Evolutionary conservation across 2,113 vertebrate species (phyloP), one percentile per base, ranked within the genome.

Genomic region (Pipra filicauda): DNA sequence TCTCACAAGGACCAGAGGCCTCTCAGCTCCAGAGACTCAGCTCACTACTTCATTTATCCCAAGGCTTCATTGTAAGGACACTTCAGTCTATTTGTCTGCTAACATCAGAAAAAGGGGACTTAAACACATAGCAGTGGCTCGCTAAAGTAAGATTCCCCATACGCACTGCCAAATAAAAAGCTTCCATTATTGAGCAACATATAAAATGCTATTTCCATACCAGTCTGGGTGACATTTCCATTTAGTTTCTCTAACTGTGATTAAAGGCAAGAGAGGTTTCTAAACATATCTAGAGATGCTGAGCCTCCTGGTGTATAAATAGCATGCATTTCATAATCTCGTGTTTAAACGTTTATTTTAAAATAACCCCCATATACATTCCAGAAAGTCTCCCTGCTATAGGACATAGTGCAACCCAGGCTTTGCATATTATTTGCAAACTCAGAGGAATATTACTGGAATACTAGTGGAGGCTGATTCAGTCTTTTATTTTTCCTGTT

Each of bases 271-370:
- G 93, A 93, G 94, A 96, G 93, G 87, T 95, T 97, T 97, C 97
- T 97, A 98, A 97, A 97, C 97, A 97, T 97, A 97, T 96, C 96
- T 93, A 86, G 96, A 96, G 96, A 97, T 91, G 95, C 91, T 95
- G 94, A 96, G 95, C 88, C 95, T 97, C 73, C 67, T 69, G 86
- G 93, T 91, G 77, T 96, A 98, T 97, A 97, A 98, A 98, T 97
- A 98, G 97, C 91, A 91, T 85, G 92, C 91, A 95, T 97, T 97
- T 96, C 94, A 88, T 94, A 96, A 97, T 95, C 96, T 96, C 73
- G 22, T 81, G 93, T 93, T 96, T 96, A 93, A 97, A 97, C 23
- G 59, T 97, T 97, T 93, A 94, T 97, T 97, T 94, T 96, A 95
- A 97, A 97, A 96, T 94, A 93, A 95, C 92, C 74, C 88, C 96